Percentiles rank a stretch among this genome's conserved stretches.
phyloP scores from a whole-genome alignment of 2,113 vertebrate genomes.

The Gorsachius goisagi region DNA sequence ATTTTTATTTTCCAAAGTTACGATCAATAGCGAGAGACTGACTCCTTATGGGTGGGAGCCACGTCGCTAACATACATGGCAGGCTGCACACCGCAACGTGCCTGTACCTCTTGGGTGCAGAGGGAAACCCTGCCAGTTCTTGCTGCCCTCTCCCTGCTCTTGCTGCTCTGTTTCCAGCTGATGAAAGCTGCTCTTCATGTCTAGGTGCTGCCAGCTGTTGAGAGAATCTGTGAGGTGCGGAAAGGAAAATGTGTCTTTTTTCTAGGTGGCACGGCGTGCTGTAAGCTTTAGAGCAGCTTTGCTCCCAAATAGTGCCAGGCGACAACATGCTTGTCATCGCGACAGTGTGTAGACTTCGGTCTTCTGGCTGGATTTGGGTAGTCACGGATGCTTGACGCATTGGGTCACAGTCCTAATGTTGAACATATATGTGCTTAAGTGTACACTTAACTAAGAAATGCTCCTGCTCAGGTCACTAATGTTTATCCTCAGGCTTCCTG shows the following conservation, averaged over 20 bases:
- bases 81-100: neutral
- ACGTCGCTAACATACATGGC: rapidly evolving
- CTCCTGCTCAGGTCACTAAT: neutral
- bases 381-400: rapidly evolving
- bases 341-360: neutral
- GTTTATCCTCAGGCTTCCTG: neutral
- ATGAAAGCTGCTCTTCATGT: neutral
- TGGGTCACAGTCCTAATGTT: neutral
- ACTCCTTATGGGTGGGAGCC: neutral
- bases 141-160: neutral
- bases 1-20: neutral
- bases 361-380: slow-evolving; percentile 29
- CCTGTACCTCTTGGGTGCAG: neutral
- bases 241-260: slow-evolving; percentile 26
- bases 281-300: slow-evolving; percentile 41
- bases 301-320: neutral
- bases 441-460: neutral
- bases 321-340: neutral
- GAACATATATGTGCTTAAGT: neutral
- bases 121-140: neutral
- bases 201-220: slow-evolving; percentile 56
- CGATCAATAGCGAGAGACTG: neutral
- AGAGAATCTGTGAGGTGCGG: slow-evolving; percentile 12
- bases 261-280: neutral
- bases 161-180: neutral